Evolutionary conservation across 1,140 invertebrate species (phyloP).

Genomic region (Hermetia illucens): DNA sequence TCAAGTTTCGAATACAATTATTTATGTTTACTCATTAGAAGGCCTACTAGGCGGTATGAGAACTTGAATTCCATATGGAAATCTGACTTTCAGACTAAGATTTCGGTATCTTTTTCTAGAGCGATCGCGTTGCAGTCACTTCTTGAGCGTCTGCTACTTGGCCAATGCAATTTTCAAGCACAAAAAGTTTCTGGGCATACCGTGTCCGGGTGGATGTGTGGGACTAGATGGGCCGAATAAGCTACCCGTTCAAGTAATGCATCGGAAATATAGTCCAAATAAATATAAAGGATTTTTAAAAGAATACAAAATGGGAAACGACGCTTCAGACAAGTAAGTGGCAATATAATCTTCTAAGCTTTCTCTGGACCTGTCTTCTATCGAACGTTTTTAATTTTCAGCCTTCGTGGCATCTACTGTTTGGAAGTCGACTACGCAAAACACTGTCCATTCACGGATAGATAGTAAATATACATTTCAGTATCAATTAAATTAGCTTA

Average conservation of each 20-base stretch:
- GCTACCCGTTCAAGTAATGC: constrained; percentile 15
- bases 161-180: constrained; percentile 39
- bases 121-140: constrained; percentile 48
- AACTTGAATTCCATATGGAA: too few species aligned
- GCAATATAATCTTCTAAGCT: constrained; percentile 3
- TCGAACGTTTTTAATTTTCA: constrained; percentile 27
- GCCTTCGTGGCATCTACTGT: constrained; percentile 44
- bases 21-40: too few species aligned
- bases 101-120: constrained; percentile 15
- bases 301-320: constrained; percentile 37
- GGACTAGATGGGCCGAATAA: constrained; percentile 22
- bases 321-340: constrained; percentile 41
- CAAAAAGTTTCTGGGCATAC: constrained; percentile 38
- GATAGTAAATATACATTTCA: constrained; percentile 1
- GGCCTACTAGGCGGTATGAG: too few species aligned
- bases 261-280: constrained; percentile 18
- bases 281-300: constrained; percentile 30
- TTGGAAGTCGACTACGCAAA: constrained; percentile 39
- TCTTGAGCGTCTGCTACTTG: constrained; percentile 50
- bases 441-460: constrained; percentile 40
- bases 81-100: too few species aligned
- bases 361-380: constrained; percentile 2
- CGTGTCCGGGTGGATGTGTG: constrained; percentile 43
- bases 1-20: too few species aligned
- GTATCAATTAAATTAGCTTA: too few species aligned